Conservation (phyloP, 2,888 invertebrate species). For the Hipparchia semele region DNA sequence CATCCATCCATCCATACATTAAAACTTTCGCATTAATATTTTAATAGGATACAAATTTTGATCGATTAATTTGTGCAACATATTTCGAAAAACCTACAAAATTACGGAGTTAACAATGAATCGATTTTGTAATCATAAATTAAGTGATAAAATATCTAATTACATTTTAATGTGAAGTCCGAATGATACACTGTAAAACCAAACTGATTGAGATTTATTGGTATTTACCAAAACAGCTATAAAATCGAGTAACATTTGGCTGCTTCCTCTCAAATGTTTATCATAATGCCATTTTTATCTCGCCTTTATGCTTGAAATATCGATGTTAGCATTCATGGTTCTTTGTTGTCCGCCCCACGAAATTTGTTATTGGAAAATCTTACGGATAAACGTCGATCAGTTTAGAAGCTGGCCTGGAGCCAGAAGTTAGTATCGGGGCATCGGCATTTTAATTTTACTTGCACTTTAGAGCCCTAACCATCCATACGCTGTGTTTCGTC, state of each 20-base stretch:
- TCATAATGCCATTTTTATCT: slow-evolving; percentile 15
- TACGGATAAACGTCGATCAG: slow-evolving; percentile 1
- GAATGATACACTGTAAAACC: background rate
- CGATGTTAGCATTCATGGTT: slow-evolving; percentile 1
- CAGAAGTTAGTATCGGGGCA: background rate
- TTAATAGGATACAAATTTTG: too few relatives aligned
- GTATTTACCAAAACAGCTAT: slow-evolving; percentile 8
- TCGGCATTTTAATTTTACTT: background rate
- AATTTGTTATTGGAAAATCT: slow-evolving; percentile 8
- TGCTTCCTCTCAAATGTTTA: slow-evolving; percentile 9
- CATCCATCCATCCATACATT: too few relatives aligned
- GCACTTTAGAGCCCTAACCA: too few relatives aligned
- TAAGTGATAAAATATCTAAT: too few relatives aligned
- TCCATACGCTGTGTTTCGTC: too few relatives aligned
- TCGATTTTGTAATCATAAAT: too few relatives aligned
- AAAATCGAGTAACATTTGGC: slow-evolving; percentile 7
- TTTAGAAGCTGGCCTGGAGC: background rate
- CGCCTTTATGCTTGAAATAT: slow-evolving; percentile 1
- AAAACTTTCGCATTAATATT: too few relatives aligned
- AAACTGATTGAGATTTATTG: slow-evolving; percentile 9
- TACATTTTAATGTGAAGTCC: too few relatives aligned
- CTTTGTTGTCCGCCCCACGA: slow-evolving; percentile 14
- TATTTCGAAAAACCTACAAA: too few relatives aligned
- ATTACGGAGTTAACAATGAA: too few relatives aligned
- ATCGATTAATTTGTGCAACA: too few relatives aligned